Percentiles rank a stretch among this genome's conserved stretches.
Conservation (phyloP, 2,888 invertebrate species). For the Metallyticus violacea region DNA sequence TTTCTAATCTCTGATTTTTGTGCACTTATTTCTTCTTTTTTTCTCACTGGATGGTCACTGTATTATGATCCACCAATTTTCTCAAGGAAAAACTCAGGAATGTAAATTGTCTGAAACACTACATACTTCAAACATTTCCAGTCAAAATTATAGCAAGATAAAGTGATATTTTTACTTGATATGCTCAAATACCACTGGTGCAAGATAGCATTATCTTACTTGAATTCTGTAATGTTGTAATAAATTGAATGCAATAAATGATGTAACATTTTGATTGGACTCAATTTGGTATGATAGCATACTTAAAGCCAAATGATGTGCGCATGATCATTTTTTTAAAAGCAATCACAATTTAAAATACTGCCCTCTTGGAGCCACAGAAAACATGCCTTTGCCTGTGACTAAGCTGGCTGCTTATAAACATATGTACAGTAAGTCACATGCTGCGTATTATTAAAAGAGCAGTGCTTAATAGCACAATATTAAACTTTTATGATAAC, state of each 20-base stretch:
- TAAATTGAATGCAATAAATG: background rate
- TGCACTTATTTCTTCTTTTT: background rate
- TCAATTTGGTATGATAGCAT: background rate
- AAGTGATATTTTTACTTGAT: background rate
- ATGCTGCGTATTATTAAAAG: background rate
- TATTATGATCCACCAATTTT: background rate
- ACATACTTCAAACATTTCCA: background rate
- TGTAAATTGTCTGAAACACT: background rate
- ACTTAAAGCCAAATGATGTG: background rate
- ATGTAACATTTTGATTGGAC: background rate
- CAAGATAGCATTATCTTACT: background rate
- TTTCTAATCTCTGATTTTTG: background rate
- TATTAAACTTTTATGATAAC: background rate
- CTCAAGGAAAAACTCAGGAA: background rate
- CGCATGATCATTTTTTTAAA: background rate
- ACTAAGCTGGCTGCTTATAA: background rate
- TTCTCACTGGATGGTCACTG: background rate
- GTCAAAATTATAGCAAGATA: background rate
- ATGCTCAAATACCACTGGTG: background rate
- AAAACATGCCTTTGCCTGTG: background rate
- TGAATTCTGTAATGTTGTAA: background rate
- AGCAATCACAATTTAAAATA: background rate
- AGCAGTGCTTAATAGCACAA: background rate
- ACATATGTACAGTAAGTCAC: too few relatives aligned
- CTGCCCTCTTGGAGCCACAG: background rate